A percentile compares a stretch with the other conserved stretches of the same genome.
These are phyloP conservation scores for Epinephelus malabaricus DNA, from an alignment of 2,797 vertebrate genomes.

Conservation along the genomic window DNA sequence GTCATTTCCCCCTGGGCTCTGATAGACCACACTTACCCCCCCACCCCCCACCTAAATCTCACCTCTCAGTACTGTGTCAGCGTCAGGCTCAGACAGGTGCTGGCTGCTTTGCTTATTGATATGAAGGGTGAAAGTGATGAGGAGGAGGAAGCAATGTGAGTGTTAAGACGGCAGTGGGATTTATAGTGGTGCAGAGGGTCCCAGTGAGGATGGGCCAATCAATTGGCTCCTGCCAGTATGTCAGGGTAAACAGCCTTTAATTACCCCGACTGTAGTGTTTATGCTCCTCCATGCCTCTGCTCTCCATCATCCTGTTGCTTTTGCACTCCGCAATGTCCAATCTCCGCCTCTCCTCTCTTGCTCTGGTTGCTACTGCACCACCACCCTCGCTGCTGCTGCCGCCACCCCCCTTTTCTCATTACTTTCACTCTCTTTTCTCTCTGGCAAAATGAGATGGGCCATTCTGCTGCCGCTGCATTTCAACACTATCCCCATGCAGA, in stretches of 20 bases:
- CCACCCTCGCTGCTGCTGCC: constrained; percentile 18
- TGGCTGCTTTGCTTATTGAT: constrained; percentile 39
- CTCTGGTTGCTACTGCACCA: constrained; percentile 57
- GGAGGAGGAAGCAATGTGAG: constrained; percentile 33
- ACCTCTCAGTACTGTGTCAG: constrained; percentile 39
- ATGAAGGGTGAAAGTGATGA: constrained; percentile 48
- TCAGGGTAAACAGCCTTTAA: constrained; percentile 84
- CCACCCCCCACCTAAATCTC: constrained; percentile 38
- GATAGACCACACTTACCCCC: constrained; percentile 18
- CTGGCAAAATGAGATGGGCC: constrained; percentile 71
- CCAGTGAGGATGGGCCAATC: constrained; percentile 72
- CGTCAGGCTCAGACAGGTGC: constrained; percentile 29
- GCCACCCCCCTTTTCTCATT: constrained; percentile 67
- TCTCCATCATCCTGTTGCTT: constrained; percentile 74
- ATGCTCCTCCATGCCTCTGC: constrained; percentile 69
- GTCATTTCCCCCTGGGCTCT: constrained; percentile 50
- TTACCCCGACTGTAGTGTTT: constrained; percentile 81
- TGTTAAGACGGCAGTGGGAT: constrained; percentile 61
- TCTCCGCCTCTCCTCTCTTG: constrained; percentile 46
- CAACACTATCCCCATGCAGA: constrained; percentile 63
- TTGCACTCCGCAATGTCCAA: constrained; percentile 62
- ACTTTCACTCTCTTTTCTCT: constrained; percentile 74
- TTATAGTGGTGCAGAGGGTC: constrained; percentile 78
- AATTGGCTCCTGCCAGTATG: constrained; percentile 73
- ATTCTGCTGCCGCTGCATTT: constrained; percentile 78